A percentile compares a stretch with the other conserved stretches of the same genome.
phyloP scores from a whole-genome alignment of 1,140 invertebrate species.

The Capitella teleta region DNA sequence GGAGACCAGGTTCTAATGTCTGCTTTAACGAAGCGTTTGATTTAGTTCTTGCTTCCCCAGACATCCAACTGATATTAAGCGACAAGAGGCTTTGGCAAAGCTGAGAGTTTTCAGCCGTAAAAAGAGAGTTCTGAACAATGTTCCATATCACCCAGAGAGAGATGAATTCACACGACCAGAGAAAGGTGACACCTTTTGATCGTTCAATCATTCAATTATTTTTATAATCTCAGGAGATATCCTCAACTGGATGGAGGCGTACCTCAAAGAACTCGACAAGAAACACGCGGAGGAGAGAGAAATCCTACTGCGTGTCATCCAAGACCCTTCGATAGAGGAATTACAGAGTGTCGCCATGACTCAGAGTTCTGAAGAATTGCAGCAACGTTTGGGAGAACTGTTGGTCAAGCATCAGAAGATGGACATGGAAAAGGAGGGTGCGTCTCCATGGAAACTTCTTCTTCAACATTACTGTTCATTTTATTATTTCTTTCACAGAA shows the following conservation, averaged over 20 bases:
- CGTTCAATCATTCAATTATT: background rate
- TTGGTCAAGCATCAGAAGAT: slow-evolving; percentile 20
- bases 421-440: slow-evolving; percentile 20
- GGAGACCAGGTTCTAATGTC: background rate
- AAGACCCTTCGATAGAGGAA: slow-evolving; percentile 24
- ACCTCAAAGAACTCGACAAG: slow-evolving; percentile 19
- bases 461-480: too few species aligned
- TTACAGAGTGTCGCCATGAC: slow-evolving; percentile 22
- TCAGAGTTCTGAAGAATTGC: slow-evolving; percentile 22
- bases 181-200: background rate
- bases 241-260: slow-evolving; percentile 19
- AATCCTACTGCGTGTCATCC: slow-evolving; percentile 20
- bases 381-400: slow-evolving; percentile 22
- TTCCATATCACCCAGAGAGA: slow-evolving; percentile 9
- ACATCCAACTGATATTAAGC: slow-evolving; percentile 17
- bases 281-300: slow-evolving; percentile 28
- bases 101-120: slow-evolving; percentile 17
- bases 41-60: slow-evolving; percentile 9
- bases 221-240: slow-evolving; percentile 25
- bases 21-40: background rate
- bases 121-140: slow-evolving; percentile 13
- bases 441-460: too few species aligned
- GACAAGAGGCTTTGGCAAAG: slow-evolving; percentile 20
- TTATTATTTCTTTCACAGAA: background rate
- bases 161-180: slow-evolving; percentile 2